A percentile compares a stretch with the other conserved stretches of the same genome.
These are phyloP conservation scores for Volucella inflata DNA, from an alignment of 2,888 invertebrate species.

Conservation along the genomic window DNA sequence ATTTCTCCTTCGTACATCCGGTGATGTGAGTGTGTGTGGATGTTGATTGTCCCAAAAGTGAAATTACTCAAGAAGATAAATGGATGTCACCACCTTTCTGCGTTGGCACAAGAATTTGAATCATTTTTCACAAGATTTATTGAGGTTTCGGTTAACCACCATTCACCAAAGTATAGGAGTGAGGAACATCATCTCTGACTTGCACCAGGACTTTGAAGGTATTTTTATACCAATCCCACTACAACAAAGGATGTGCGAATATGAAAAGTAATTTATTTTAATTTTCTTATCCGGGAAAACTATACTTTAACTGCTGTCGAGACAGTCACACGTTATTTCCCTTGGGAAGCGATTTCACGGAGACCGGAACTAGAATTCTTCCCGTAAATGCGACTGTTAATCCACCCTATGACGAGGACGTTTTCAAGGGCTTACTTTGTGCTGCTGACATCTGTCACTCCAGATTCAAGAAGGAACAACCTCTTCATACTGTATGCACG, in stretches of 20 bases:
- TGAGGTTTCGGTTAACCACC: constrained; percentile 61
- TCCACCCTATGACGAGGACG: constrained; percentile 8
- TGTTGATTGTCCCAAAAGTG: constrained; percentile 70
- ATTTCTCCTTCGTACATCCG: constrained; percentile 22
- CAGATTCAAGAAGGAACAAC: constrained; percentile 45
- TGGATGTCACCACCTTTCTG: constrained; percentile 73
- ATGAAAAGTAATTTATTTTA: constrained; percentile 66
- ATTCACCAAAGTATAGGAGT: constrained; percentile 42
- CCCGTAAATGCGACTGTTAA: neutral
- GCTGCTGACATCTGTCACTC: constrained; percentile 69
- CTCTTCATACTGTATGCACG: constrained; percentile 49
- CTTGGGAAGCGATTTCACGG: constrained; percentile 23
- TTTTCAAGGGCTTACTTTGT: constrained; percentile 44
- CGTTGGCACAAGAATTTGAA: constrained; percentile 70
- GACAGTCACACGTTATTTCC: constrained; percentile 19
- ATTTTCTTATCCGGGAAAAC: constrained; percentile 59
- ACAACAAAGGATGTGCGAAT: neutral
- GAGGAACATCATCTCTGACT: neutral
- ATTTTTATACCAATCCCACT: neutral
- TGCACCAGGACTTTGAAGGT: neutral
- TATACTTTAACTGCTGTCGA: constrained; percentile 44
- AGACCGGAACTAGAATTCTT: neutral
- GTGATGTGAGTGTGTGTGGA: neutral
- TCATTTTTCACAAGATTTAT: constrained; percentile 75
- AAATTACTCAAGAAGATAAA: constrained; percentile 75